Evolutionary conservation across 92 coral and sea anemone species (phyloP).

Genomic region (Paragorgia papillata): DNA sequence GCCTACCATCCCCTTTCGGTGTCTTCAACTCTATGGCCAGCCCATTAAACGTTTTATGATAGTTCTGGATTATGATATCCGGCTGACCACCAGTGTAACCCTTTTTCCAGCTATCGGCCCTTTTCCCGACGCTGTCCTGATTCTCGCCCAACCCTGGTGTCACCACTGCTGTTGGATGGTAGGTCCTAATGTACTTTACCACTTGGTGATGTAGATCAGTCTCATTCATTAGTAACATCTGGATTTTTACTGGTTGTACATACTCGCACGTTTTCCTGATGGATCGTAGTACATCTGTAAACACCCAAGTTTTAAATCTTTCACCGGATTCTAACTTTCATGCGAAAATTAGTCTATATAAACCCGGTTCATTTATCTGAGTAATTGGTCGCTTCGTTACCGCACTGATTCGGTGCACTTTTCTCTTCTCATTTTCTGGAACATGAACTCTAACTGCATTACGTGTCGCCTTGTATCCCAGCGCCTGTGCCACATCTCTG

Average conservation of each 20-base stretch:
- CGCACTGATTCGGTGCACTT: no score
- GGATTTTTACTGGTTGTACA: background rate
- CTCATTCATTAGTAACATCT: background rate
- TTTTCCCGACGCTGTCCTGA: background rate
- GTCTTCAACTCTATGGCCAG: no score
- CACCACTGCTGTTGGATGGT: background rate
- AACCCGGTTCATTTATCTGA: slow-evolving; percentile 25
- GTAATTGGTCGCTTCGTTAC: background rate
- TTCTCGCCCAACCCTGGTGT: slow-evolving; percentile 9
- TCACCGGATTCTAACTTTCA: slow-evolving; percentile 22
- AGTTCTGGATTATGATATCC: no score
- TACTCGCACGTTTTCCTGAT: slow-evolving; percentile 8
- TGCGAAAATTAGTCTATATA: slow-evolving; percentile 18
- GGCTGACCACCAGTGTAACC: no score
- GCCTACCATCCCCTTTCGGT: no score
- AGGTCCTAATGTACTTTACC: background rate
- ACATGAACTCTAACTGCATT: no score
- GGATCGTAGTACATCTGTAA: slow-evolving; percentile 25
- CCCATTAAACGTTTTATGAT: no score
- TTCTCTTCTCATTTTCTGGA: no score
- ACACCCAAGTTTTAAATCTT: slow-evolving; percentile 13
- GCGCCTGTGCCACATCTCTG: no score
- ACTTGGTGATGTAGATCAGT: no score
- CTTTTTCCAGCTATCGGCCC: background rate
- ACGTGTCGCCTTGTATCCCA: no score